These are phyloP conservation scores for Acanthiza pusilla DNA, from an alignment of 2,797 vertebrate species.

Conservation along the genomic window DNA sequence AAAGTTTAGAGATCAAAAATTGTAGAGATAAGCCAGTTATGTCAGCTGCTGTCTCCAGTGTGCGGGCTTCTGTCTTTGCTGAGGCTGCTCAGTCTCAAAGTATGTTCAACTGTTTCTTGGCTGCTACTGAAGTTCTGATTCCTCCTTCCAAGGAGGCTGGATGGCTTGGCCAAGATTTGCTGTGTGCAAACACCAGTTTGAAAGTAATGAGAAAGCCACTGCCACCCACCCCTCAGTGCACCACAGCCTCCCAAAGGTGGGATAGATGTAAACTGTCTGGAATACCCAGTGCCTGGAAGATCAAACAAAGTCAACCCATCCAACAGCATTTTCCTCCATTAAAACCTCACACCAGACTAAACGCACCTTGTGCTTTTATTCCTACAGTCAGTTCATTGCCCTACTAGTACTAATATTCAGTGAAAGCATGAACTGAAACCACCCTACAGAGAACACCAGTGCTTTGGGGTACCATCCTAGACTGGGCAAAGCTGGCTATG, in stretches of 20 bases:
- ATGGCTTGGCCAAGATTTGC: background rate
- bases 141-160: background rate
- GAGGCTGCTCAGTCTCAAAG: background rate
- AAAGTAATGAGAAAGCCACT: background rate
- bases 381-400: background rate
- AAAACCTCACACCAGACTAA: background rate
- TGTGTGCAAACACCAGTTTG: background rate
- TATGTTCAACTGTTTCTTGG: accelerated
- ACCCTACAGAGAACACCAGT: background rate
- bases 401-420: background rate
- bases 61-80: background rate
- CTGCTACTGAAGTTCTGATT: background rate
- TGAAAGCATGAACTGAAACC: background rate
- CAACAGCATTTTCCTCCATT: background rate
- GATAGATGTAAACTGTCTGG: background rate
- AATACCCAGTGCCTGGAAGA: background rate
- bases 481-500: background rate
- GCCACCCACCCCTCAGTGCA: background rate
- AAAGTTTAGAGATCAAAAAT: background rate
- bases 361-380: background rate
- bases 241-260: background rate
- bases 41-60: background rate
- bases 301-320: background rate
- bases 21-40: background rate
- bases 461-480: background rate